Evolutionary conservation across 2,888 invertebrate species (phyloP).

Genomic region (Dilophus febrilis): DNA sequence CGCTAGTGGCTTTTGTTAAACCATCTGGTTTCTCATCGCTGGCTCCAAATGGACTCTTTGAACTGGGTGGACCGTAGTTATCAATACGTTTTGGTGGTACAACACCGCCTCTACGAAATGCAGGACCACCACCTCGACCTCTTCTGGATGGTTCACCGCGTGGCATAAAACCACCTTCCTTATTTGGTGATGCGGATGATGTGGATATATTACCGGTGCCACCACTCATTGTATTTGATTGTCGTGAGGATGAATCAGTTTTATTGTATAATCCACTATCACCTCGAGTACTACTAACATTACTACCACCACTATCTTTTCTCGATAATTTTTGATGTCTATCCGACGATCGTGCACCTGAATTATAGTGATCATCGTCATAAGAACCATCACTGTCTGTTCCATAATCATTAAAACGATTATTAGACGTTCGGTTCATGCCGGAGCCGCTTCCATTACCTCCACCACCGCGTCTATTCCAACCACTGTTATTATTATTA

Average conservation of each 20-base stretch:
- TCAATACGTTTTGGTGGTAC: conserved; percentile 45
- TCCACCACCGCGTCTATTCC: conserved; percentile 24
- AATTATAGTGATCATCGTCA: conserved; percentile 41
- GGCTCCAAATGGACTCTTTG: conserved; percentile 54
- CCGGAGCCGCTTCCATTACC: conserved; percentile 28
- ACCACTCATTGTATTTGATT: neutral
- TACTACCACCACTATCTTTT: conserved; percentile 18
- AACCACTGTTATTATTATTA: conserved; percentile 31
- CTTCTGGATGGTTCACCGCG: conserved; percentile 78
- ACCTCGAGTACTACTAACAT: conserved; percentile 31
- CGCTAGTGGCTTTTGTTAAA: conserved; percentile 21
- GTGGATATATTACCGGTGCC: conserved; percentile 5
- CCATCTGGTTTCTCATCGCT: conserved; percentile 30
- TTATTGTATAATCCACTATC: conserved; percentile 32
- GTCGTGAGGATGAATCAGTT: conserved; percentile 1
- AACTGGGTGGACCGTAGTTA: conserved; percentile 65
- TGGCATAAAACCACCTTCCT: conserved; percentile 61
- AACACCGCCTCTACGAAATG: conserved; percentile 31
- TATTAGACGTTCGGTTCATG: conserved; percentile 25
- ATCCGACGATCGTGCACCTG: conserved; percentile 34
- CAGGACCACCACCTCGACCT: conserved; percentile 48
- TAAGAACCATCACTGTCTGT: conserved; percentile 52
- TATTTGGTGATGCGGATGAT: conserved; percentile 11
- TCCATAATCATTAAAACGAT: conserved; percentile 31
- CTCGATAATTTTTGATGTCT: conserved; percentile 32